Conservation (phyloP, 2,888 invertebrate species). For the Linnaemya vulpina region DNA sequence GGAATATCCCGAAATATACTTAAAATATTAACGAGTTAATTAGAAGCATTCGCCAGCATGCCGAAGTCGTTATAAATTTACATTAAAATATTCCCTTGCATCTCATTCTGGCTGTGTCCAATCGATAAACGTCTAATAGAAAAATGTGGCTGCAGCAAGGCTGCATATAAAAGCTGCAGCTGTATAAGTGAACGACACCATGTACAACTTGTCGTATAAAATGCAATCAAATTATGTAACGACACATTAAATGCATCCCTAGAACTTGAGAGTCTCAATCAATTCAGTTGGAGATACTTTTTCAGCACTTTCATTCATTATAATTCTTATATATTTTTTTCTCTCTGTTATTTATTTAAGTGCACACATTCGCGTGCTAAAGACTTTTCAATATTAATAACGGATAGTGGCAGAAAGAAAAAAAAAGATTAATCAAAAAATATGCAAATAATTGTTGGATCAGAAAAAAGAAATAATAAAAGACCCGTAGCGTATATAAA, state of each 20-base stretch:
- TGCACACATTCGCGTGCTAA: slow-evolving; percentile 51
- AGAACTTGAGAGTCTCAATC: slow-evolving; percentile 61
- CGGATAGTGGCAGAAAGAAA: slow-evolving; percentile 47
- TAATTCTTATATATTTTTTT: no score
- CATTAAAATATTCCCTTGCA: slow-evolving; percentile 44
- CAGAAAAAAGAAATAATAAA: slow-evolving; percentile 15
- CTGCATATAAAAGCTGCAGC: not conserved
- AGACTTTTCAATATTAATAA: slow-evolving; percentile 67
- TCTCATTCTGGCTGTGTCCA: slow-evolving; percentile 23
- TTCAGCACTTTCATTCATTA: slow-evolving; percentile 26
- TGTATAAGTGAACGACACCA: slow-evolving; percentile 9
- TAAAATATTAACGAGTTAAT: slow-evolving; percentile 47
- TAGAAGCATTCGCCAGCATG: slow-evolving; percentile 32
- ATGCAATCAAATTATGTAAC: slow-evolving; percentile 66
- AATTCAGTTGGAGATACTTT: slow-evolving; percentile 25
- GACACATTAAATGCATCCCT: slow-evolving; percentile 67
- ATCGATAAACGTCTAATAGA: slow-evolving; percentile 54
- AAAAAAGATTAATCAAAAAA: no score
- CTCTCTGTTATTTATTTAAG: slow-evolving; percentile 2
- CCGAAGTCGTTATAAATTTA: slow-evolving; percentile 50
- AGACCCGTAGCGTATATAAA: not conserved
- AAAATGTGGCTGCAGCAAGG: not conserved
- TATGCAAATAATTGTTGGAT: slow-evolving; percentile 55
- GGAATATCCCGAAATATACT: not conserved
- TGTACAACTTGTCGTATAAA: slow-evolving; percentile 35